Evolutionary conservation across 2,888 invertebrate species (phyloP).

Genomic region (Rotaria macrura): DNA sequence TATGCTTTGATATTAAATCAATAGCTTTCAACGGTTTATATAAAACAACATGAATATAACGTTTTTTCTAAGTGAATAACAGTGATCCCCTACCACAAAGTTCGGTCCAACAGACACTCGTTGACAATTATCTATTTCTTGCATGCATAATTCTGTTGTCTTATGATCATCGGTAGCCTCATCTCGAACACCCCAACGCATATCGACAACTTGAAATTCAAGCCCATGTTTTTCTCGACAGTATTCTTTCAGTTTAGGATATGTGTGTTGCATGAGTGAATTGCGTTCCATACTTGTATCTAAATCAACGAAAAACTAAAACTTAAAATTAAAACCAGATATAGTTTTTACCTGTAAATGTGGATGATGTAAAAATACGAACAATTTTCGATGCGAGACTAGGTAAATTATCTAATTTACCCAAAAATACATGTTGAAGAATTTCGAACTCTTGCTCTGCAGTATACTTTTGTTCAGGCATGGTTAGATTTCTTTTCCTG

Average conservation of each 20-base stretch:
- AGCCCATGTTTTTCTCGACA: conserved; percentile 90
- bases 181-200: conserved; percentile 95
- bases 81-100: conserved; percentile 65
- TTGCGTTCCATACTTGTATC: conserved; percentile 94
- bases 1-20: too few relatives aligned
- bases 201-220: conserved; percentile 96
- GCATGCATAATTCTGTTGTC: conserved; percentile 95
- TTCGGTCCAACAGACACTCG: conserved; percentile 92
- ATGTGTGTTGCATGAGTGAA: conserved; percentile 91
- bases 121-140: conserved; percentile 93
- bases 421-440: conserved; percentile 23
- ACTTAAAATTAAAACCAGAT: not conserved
- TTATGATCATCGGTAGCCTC: conserved; percentile 98
- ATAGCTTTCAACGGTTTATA: too few relatives aligned
- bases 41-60: too few relatives aligned
- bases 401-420: conserved; percentile 62
- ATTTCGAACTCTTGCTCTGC: conserved; percentile 23
- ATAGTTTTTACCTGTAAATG: conserved; percentile 78
- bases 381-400: conserved; percentile 95
- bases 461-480: not conserved
- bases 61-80: too few relatives aligned
- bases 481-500: not conserved
- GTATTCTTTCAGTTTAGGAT: conserved; percentile 87
- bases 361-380: conserved; percentile 91
- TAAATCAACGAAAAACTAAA: conserved; percentile 45